These are phyloP conservation scores for Oceanodroma leucorhoa DNA, from an alignment of 2,797 vertebrate genomes.

Conservation along the genomic window DNA sequence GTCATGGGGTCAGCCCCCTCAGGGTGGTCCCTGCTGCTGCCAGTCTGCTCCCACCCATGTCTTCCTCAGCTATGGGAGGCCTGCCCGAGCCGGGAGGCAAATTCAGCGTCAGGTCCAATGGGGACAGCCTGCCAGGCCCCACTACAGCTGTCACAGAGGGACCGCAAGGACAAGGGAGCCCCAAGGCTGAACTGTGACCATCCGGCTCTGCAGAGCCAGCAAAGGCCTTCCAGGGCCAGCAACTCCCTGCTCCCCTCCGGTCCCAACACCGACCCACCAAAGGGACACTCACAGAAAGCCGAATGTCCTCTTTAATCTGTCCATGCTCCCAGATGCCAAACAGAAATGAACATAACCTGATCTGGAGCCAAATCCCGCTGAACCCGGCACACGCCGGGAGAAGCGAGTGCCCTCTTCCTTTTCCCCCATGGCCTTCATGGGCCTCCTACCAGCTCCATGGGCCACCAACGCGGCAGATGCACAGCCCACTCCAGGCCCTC, in stretches of 20 bases:
- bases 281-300: background rate
- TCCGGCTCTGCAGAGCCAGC: background rate
- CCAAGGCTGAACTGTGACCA: background rate
- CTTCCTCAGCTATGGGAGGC: background rate
- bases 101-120: background rate
- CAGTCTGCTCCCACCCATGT: background rate
- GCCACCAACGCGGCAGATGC: background rate
- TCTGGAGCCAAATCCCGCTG: background rate
- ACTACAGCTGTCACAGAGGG: background rate
- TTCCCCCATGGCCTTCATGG: background rate
- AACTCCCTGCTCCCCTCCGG: background rate
- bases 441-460: background rate
- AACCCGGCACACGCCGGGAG: background rate
- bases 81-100: background rate
- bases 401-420: background rate
- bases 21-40: background rate
- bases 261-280: background rate
- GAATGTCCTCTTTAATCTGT: background rate
- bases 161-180: background rate
- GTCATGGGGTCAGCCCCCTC: background rate
- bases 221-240: background rate
- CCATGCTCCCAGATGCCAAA: background rate
- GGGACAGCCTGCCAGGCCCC: background rate
- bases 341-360: background rate
- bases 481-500: background rate